Evolutionary conservation across 2,113 vertebrate genomes (phyloP), one percentile per base, ranked within the genome.

Genomic region (Corydoras maculifer): DNA sequence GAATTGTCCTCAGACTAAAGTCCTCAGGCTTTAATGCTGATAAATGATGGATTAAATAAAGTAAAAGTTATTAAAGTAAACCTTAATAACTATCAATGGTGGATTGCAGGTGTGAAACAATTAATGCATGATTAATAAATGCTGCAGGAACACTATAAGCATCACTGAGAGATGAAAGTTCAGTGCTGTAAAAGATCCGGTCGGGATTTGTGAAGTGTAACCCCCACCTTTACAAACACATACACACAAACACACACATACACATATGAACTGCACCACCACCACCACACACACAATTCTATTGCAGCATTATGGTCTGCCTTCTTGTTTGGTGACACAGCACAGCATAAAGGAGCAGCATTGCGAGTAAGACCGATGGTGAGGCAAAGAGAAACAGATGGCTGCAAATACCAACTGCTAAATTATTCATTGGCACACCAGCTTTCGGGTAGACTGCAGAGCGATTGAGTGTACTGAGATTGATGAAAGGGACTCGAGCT

Each of bases 351-450:
- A 61, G 49, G 58, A 79, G 69, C 74, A n/a, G 35, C 35, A 69
- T 70, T 77, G 61, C 59, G 53, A 77, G 53, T 57, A 68, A 70
- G 75, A 72, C 66, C 70, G 69, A 70, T 73, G 80, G 65, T 25
- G 66, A 72, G 77, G 60, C 53, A 60, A 69, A 77, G 78, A 68
- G 71, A 69, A 82, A 78, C 80, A 82, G 80, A 82, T 79, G 80
- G 80, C 68, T 62, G 58, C 68, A 76, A 65, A 78, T 80, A 71
- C 72, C 70, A 77, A 62, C 75, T 73, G 70, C 73, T 82, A 78
- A 79, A 82, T 81, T 78, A 81, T 81, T 81, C 77, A 81, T 58
- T 50, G 57, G 67, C 29, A 49, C 69, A 58, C 62, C 72, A 70
- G 75, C 72, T 65, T 73, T 77, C 68, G 59, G 43, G 48, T 68